Evolutionary conservation across 1,140 invertebrate species (phyloP).

Genomic region (Monochamus saltuarius): DNA sequence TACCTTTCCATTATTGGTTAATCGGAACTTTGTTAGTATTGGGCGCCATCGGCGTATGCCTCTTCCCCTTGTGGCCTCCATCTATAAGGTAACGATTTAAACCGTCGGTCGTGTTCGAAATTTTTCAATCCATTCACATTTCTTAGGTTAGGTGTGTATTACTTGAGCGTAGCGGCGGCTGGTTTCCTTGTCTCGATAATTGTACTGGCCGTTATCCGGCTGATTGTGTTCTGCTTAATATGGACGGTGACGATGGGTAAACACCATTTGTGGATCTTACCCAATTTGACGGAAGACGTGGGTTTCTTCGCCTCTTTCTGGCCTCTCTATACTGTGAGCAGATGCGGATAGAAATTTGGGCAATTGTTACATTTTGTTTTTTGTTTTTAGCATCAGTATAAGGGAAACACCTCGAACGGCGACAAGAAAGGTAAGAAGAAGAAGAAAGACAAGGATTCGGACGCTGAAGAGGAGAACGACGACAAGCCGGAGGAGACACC

Average conservation of each 20-base stretch:
- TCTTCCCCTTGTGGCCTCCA: conserved; percentile 97
- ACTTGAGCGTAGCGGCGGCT: conserved; percentile 90
- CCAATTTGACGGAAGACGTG: conserved; percentile 98
- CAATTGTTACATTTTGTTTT: conserved; percentile 30
- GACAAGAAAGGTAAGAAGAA: conserved; percentile 72
- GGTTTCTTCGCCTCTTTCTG: conserved; percentile 98
- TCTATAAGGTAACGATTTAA: conserved; percentile 70
- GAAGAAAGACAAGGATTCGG: conserved; percentile 76
- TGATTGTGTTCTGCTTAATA: conserved; percentile 89
- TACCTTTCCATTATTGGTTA: conserved; percentile 94
- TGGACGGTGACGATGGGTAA: conserved; percentile 88
- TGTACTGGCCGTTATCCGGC: conserved; percentile 80
- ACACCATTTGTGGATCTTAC: conserved; percentile 95
- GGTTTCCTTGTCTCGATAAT: conserved; percentile 94
- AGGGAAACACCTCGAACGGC: conserved; percentile 58
- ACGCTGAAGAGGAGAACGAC: conserved; percentile 64
- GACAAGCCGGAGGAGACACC: conserved; percentile 39
- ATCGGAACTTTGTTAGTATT: conserved; percentile 89
- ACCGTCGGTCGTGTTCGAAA: background rate
- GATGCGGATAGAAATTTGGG: background rate
- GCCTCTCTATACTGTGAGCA: conserved; percentile 87
- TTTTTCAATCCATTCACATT: conserved; percentile 7
- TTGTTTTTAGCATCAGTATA: conserved; percentile 78
- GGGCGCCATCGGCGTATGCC: conserved; percentile 91
- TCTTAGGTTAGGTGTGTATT: conserved; percentile 89